Conservation (phyloP, 2,888 invertebrate species). For the Sesia bembeciformis region DNA sequence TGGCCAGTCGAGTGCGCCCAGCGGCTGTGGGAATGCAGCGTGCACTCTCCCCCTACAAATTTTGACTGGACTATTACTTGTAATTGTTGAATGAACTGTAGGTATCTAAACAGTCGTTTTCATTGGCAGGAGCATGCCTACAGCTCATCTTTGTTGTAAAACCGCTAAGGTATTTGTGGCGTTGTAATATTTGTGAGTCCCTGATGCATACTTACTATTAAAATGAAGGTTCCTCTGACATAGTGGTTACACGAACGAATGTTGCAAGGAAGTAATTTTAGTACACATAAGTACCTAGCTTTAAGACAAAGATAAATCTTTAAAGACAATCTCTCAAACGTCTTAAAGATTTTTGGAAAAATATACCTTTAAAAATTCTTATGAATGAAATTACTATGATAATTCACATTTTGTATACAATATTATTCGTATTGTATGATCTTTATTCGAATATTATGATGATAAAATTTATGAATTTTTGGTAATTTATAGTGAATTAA, state of each 20-base stretch:
- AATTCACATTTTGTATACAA: background rate
- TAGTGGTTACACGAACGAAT: background rate
- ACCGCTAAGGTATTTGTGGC: no score
- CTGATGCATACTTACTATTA: background rate
- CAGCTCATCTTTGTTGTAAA: no score
- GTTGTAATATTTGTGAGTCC: no score
- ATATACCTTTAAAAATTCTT: background rate
- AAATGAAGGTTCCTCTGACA: background rate
- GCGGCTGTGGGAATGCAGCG: no score
- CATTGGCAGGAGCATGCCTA: no score
- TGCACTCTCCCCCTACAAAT: no score
- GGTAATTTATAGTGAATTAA: constrained; percentile 12
- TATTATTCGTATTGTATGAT: background rate
- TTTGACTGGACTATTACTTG: no score
- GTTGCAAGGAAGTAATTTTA: background rate
- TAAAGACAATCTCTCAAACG: background rate
- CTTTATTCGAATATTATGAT: constrained; percentile 6
- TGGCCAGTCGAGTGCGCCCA: no score
- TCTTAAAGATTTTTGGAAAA: background rate
- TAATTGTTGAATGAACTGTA: no score
- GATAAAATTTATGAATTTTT: constrained; percentile 4
- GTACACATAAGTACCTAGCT: background rate
- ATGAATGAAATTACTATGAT: background rate
- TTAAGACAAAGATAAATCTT: background rate
- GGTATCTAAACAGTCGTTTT: no score